phyloP scores from a whole-genome alignment of 2,113 vertebrate species.

The Drymodes brunneopygia region DNA sequence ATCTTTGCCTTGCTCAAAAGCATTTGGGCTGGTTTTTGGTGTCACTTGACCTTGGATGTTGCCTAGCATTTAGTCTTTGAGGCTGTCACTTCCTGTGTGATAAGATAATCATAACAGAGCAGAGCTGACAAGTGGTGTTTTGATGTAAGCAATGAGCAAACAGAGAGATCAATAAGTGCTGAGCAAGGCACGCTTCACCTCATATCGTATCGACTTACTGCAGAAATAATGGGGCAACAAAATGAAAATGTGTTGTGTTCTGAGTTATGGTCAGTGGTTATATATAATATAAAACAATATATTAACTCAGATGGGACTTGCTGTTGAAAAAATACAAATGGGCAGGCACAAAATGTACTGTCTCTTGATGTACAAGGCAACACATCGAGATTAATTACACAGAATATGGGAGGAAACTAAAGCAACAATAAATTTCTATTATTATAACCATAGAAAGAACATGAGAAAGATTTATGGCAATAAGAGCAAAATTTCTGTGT shows the following conservation, averaged over 20 bases:
- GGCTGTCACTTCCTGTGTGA: conserved; percentile 61
- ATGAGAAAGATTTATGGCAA: conserved; percentile 28
- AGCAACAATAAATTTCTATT: conserved; percentile 57
- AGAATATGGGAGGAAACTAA: conserved; percentile 19
- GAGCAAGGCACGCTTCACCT: conserved; percentile 74
- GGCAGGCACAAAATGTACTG: conserved; percentile 41
- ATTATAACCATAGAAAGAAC: conserved; percentile 29
- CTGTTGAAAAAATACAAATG: conserved; percentile 23
- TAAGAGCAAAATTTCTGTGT: conserved; percentile 38
- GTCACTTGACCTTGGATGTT: conserved; percentile 45
- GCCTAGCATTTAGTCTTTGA: conserved; percentile 32
- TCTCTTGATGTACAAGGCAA: conserved; percentile 7
- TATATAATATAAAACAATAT: conserved; percentile 66
- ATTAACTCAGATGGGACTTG: conserved; percentile 69
- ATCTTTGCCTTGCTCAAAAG: background rate
- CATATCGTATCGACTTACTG: conserved; percentile 70
- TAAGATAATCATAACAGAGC: conserved; percentile 69
- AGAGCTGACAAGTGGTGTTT: conserved; percentile 69
- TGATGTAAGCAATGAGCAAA: conserved; percentile 75
- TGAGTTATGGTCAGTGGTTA: conserved; percentile 72
- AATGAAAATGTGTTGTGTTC: conserved; percentile 75
- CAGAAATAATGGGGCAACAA: conserved; percentile 70
- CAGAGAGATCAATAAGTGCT: conserved; percentile 75
- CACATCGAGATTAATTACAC: conserved; percentile 43
- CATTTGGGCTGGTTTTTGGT: background rate